Percentiles rank a stretch among this genome's conserved stretches.
Conservation (phyloP, 2,113 vertebrate species). For the Anas platyrhynchos region DNA sequence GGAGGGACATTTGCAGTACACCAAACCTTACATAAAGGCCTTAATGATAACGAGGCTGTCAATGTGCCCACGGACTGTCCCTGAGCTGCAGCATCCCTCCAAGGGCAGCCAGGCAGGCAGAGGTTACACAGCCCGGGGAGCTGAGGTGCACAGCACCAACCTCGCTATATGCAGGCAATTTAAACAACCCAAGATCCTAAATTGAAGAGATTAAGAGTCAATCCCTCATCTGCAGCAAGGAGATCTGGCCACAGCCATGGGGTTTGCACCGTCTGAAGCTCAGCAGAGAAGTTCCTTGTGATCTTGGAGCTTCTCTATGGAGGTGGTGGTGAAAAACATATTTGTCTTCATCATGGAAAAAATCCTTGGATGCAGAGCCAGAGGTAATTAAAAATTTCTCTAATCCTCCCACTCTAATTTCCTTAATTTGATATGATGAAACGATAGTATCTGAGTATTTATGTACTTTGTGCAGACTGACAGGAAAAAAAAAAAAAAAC, state of each 20-base stretch:
- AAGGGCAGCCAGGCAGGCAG: not conserved
- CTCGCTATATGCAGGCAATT: no score
- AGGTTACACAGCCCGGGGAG: not conserved
- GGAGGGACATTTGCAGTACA: not conserved
- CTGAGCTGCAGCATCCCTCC: not conserved
- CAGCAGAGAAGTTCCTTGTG: not conserved
- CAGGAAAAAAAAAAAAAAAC: not conserved
- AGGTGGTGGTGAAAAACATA: not conserved
- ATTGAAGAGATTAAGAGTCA: not conserved
- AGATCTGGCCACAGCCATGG: not conserved
- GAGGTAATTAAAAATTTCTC: not conserved
- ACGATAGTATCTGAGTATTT: not conserved
- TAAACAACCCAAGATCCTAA: not conserved
- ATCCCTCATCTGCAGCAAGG: not conserved
- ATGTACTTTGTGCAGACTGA: not conserved
- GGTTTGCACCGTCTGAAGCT: not conserved
- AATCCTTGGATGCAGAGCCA: not conserved
- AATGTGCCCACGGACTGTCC: accelerated
- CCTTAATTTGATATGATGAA: constrained; percentile 15
- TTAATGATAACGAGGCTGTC: not conserved
- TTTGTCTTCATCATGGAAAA: not conserved
- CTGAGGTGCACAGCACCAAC: not conserved
- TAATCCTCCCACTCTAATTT: constrained; percentile 23
- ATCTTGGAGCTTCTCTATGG: not conserved
- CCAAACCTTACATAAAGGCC: accelerated